phyloP scores from a whole-genome alignment of 2,797 vertebrate species.

The Liasis olivaceus region DNA sequence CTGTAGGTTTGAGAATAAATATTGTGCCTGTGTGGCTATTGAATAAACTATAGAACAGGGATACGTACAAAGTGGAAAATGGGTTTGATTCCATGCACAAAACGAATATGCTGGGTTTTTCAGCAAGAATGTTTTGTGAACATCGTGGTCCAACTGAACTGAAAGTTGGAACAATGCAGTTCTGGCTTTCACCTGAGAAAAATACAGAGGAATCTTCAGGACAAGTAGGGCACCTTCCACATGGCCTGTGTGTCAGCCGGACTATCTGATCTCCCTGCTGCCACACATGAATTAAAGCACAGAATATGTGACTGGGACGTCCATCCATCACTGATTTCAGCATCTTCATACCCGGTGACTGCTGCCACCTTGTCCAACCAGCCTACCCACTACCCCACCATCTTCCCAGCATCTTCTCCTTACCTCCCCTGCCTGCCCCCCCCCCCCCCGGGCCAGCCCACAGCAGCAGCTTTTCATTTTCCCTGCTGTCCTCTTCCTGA shows the following conservation, averaged over 20 bases:
- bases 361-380: neutral
- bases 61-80: neutral
- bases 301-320: neutral
- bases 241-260: neutral
- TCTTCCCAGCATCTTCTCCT: neutral
- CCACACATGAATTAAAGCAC: neutral
- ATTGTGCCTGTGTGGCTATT: neutral
- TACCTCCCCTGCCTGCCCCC: neutral
- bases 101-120: neutral
- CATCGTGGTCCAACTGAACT: neutral
- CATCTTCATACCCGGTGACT: neutral
- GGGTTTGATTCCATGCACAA: neutral
- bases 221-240: neutral
- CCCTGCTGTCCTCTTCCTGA: neutral
- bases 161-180: neutral
- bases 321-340: neutral
- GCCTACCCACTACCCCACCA: neutral
- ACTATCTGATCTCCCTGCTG: neutral
- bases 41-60: neutral
- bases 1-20: neutral
- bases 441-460: neutral
- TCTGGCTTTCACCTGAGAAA: neutral
- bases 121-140: neutral
- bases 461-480: neutral
- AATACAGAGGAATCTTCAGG: neutral